Evolutionary conservation across 2,113 vertebrate species (phyloP), one percentile per base, ranked within the genome.

Genomic region (Puma concolor): DNA sequence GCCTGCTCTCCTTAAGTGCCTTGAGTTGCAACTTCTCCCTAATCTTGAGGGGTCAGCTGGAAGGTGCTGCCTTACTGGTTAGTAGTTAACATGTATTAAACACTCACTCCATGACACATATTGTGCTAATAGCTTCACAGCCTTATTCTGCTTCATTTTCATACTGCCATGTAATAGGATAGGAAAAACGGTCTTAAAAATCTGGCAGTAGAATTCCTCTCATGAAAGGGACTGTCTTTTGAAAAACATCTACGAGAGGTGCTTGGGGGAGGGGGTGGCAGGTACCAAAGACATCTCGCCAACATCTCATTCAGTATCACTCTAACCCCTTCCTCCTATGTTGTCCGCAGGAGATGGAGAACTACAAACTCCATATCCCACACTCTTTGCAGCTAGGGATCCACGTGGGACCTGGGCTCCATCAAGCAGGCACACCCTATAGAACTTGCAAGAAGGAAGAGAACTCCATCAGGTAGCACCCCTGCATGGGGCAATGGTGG

Each of bases 321-420:
- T 9, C 52, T 82, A 52, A 23, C 1, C 2, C 2, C 27, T 14
- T 29, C 14, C 17, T 4, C 1, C 11, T 1, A 17, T 2, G 41
- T 17, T 8, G 13, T 66, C 38, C n/a, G 21, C n/a, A n/a, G 38
- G 67, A 54, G 23, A 38, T 33, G 33, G 44, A 77, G 67, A 88
- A 29, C 41, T 41, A 48, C 13, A 44, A 16, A 19, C 21, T 60
- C 67, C 50, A 31, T 25, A 48, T 85, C 31, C 41, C 36, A 95
- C 31, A 44, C 17, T 57, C 10, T 52, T 23, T 63, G 69, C 21
- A 54, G 41, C 63, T 21, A 17, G 41, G 27, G 33, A 17, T 67
- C 66, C 50, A 27, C 31, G 54, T 23, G 66, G 67, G 92, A 86
- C 44, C 3, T 31, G 36, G 80, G 27, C 21, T 63, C 50, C 71